phyloP scores from a whole-genome alignment of 2,113 vertebrate species.

The Cinclus cinclus region DNA sequence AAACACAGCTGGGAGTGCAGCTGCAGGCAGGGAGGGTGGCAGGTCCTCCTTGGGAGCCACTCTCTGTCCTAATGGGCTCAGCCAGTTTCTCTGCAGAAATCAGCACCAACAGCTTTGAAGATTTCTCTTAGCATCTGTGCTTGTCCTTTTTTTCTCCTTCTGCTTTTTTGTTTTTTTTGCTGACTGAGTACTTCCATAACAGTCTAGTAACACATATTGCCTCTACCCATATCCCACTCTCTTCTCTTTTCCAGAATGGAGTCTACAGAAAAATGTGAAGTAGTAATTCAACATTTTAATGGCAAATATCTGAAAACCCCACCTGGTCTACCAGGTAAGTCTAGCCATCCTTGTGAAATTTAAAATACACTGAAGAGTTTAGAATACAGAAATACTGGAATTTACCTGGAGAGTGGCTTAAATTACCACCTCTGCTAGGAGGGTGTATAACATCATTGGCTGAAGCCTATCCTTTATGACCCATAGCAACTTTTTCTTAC shows the following conservation, averaged over 20 bases:
- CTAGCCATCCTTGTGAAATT: background rate
- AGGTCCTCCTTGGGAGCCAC: background rate
- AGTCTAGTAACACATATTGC: background rate
- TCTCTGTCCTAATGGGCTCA: background rate
- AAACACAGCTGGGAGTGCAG: background rate
- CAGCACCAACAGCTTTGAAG: conserved; percentile 21
- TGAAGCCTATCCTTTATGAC: background rate
- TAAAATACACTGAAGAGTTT: background rate
- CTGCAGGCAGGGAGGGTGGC: background rate
- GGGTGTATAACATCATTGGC: accelerated
- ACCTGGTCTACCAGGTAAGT: conserved; percentile 84
- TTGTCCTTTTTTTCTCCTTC: background rate
- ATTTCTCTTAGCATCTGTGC: conserved; percentile 16
- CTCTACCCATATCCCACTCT: background rate
- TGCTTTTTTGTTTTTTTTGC: background rate
- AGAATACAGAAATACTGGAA: background rate
- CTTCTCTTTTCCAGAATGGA: conserved; percentile 79
- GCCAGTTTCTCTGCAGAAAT: background rate
- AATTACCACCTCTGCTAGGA: background rate
- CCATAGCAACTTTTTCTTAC: background rate
- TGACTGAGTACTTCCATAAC: background rate
- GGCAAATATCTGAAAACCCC: conserved; percentile 88
- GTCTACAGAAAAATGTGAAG: conserved; percentile 90
- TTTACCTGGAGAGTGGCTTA: background rate
- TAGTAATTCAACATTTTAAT: conserved; percentile 88